phyloP scores from a whole-genome alignment of 1,140 invertebrate genomes.

The Meloidogyne floridensis region DNA sequence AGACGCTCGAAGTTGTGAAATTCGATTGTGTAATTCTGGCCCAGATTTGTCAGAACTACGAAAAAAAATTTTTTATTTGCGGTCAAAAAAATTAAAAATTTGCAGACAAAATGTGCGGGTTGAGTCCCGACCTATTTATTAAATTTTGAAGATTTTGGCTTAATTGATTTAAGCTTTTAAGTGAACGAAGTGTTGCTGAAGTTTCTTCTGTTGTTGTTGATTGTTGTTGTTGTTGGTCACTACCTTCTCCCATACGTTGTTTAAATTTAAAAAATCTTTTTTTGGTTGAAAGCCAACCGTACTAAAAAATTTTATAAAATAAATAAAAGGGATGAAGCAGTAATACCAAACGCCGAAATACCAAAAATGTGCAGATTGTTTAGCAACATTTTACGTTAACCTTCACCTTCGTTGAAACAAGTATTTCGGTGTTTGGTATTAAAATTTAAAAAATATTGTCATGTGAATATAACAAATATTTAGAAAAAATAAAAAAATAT shows the following conservation, averaged over 20 bases:
- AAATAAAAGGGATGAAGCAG: no score
- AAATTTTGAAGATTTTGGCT: slow-evolving; percentile 20
- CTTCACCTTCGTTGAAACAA: no score
- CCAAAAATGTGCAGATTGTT: no score
- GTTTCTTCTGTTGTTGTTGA: neutral
- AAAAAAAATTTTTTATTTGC: no score
- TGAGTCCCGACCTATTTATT: neutral
- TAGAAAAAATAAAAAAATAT: no score
- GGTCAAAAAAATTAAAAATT: neutral
- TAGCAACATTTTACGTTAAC: no score
- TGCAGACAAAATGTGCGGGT: neutral
- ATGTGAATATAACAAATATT: no score
- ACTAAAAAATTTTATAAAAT: no score
- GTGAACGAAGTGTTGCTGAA: slow-evolving; percentile 1
- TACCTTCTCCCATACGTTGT: neutral
- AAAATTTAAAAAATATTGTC: no score
- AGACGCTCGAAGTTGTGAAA: slow-evolving; percentile 11
- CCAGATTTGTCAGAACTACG: slow-evolving; percentile 6
- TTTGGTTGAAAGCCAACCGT: no score
- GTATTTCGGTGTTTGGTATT: no score
- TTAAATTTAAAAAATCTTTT: neutral
- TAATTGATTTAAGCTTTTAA: slow-evolving; percentile 17
- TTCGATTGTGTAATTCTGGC: slow-evolving; percentile 8
- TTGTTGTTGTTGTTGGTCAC: neutral
- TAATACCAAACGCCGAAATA: no score